Evolutionary conservation across 2,888 invertebrate genomes (phyloP).

Genomic region (Temnothorax unifasciatus): DNA sequence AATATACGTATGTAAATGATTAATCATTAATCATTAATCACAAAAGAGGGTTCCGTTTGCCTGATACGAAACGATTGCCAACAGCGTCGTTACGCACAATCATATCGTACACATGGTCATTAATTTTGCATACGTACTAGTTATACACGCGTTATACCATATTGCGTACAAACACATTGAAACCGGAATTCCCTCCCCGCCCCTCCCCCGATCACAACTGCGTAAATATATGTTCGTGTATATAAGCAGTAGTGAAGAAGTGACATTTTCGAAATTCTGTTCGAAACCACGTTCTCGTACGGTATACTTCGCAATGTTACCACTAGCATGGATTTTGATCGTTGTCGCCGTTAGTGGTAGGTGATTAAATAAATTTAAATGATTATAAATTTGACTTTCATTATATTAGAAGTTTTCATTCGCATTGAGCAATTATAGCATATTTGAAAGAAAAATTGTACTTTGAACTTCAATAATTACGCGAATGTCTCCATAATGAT

Average conservation of each 20-base stretch:
- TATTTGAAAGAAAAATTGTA: neutral
- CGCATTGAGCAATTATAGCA: neutral
- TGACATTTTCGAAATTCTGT: neutral
- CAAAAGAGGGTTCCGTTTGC: neutral
- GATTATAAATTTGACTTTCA: neutral
- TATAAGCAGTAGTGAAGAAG: constrained; percentile 23
- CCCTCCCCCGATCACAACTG: constrained; percentile 33
- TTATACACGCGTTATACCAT: too few species aligned
- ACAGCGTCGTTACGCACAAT: neutral
- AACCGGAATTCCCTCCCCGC: neutral
- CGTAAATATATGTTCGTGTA: constrained; percentile 41
- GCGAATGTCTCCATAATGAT: neutral
- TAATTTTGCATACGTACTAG: neutral
- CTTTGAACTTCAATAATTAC: neutral
- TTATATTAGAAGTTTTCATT: neutral
- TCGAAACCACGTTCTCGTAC: neutral
- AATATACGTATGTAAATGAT: constrained; percentile 11
- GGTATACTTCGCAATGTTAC: constrained; percentile 4
- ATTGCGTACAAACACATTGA: neutral
- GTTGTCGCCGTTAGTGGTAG: constrained; percentile 27
- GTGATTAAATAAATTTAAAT: neutral
- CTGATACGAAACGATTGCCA: neutral
- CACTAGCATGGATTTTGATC: constrained; percentile 19
- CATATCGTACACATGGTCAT: neutral
- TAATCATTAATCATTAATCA: constrained; percentile 12